phyloP scores from a whole-genome alignment of 2,797 vertebrate species.

The Phrynocephalus forsythii region DNA sequence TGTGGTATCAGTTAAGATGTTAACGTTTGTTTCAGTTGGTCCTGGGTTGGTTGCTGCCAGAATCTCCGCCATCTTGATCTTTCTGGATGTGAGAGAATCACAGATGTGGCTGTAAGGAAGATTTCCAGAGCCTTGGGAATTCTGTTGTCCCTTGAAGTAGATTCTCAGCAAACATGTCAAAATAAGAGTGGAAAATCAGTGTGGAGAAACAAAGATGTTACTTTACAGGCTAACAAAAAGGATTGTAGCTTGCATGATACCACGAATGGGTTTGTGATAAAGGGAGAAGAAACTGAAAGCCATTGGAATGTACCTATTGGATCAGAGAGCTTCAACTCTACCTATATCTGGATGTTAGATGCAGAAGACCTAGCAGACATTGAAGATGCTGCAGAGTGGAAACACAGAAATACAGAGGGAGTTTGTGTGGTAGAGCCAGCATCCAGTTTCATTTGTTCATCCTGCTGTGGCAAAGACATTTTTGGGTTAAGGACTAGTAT shows the following conservation, averaged over 20 bases:
- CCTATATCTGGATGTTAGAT: constrained; percentile 90
- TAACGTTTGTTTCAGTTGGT: constrained; percentile 84
- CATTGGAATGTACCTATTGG: constrained; percentile 72
- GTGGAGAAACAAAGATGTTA: constrained; percentile 80
- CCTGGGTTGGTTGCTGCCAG: constrained; percentile 84
- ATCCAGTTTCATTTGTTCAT: constrained; percentile 74
- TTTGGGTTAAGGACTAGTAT: constrained; percentile 88
- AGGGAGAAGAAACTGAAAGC: constrained; percentile 67
- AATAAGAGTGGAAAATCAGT: constrained; percentile 71
- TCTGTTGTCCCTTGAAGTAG: constrained; percentile 71
- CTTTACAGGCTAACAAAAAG: constrained; percentile 75
- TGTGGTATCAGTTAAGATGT: constrained; percentile 7
- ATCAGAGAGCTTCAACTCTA: constrained; percentile 71
- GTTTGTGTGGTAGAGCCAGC: constrained; percentile 81
- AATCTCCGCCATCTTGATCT: constrained; percentile 92
- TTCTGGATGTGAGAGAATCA: constrained; percentile 96
- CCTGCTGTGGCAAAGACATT: constrained; percentile 85
- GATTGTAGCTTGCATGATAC: constrained; percentile 69
- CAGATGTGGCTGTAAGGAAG: constrained; percentile 88
- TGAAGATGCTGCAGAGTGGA: constrained; percentile 94
- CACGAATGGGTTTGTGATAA: constrained; percentile 64
- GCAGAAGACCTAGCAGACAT: constrained; percentile 89
- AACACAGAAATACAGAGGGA: constrained; percentile 73
- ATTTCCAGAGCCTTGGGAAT: constrained; percentile 90
- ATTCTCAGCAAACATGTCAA: constrained; percentile 75